These are phyloP conservation scores for Nomia melanderi DNA, from an alignment of 1,140 invertebrate genomes.

Conservation along the genomic window DNA sequence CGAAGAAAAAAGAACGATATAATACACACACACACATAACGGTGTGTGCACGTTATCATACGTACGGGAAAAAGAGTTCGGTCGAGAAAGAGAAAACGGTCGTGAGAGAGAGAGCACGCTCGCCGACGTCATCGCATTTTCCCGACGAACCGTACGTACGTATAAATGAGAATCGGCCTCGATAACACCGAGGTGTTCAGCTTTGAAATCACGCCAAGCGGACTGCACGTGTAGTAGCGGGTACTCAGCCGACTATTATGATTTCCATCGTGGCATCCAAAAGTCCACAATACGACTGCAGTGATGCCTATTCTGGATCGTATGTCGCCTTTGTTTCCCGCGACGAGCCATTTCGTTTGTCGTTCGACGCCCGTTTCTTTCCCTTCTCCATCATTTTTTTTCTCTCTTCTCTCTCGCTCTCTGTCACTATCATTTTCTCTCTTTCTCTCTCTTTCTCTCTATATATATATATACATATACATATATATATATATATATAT, in stretches of 20 bases:
- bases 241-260: conserved; percentile 58
- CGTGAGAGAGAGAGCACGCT: conserved; percentile 4
- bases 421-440: no score
- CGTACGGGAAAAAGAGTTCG: no score
- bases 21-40: no score
- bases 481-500: no score
- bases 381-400: conserved; percentile 25
- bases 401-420: no score
- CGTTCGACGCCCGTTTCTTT: conserved; percentile 55
- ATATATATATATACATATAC: no score
- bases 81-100: neutral
- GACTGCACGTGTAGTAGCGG: conserved; percentile 59
- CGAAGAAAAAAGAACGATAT: neutral
- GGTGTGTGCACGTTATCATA: no score
- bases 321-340: conserved; percentile 69
- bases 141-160: conserved; percentile 32
- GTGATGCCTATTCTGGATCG: conserved; percentile 82
- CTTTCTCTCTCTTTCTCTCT: no score
- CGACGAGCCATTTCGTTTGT: conserved; percentile 45
- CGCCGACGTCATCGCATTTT: conserved; percentile 39
- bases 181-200: conserved; percentile 43
- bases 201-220: conserved; percentile 54
- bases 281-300: conserved; percentile 83
- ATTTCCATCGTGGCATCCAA: conserved; percentile 78
- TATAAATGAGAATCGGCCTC: conserved; percentile 30